These are phyloP conservation scores for Nomada hirtipes DNA, from an alignment of 2,888 invertebrate genomes.

Conservation along the genomic window DNA sequence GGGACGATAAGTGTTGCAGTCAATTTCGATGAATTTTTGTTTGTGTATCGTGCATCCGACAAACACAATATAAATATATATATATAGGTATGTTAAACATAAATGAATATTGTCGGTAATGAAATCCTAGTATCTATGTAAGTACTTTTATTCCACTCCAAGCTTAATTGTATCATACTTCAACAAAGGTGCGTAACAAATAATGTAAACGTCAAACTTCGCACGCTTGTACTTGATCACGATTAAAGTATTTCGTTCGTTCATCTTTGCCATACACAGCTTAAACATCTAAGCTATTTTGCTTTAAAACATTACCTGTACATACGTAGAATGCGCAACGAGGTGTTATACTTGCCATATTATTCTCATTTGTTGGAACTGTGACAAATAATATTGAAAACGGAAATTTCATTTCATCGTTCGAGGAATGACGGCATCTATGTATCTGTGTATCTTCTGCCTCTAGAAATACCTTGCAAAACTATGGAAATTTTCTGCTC, in stretches of 20 bases:
- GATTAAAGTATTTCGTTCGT: no score
- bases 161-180: neutral
- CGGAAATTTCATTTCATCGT: conserved; percentile 41
- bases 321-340: neutral
- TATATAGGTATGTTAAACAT: neutral
- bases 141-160: neutral
- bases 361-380: conserved; percentile 6
- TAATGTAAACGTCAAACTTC: no score
- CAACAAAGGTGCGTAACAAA: no score
- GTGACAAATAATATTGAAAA: conserved; percentile 24
- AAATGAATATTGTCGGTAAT: neutral
- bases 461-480: conserved; percentile 10
- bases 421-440: conserved; percentile 10
- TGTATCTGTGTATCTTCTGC: neutral
- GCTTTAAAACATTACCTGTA: neutral
- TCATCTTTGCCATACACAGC: no score
- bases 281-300: no score
- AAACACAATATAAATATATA: neutral
- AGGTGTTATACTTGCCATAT: conserved; percentile 53
- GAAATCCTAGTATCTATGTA: neutral
- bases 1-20: no score
- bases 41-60: neutral
- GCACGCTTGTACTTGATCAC: no score
- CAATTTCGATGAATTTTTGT: no score
- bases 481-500: conserved; percentile 20